phyloP scores from a whole-genome alignment of 2,113 vertebrate genomes.

The Origma solitaria region DNA sequence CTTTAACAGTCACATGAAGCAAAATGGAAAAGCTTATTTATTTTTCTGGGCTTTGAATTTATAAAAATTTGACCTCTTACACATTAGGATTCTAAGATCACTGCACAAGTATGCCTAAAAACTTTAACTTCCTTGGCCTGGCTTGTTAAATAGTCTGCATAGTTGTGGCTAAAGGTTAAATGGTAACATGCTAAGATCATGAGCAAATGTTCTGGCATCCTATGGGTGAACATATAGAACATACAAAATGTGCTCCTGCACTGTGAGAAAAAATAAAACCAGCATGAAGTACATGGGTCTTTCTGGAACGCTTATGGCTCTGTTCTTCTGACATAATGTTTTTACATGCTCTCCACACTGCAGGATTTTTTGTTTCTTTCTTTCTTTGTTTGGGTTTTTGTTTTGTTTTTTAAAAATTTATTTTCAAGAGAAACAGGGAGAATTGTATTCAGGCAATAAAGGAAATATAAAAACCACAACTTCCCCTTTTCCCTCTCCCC shows the following conservation, averaged over 20 bases:
- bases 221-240: background rate
- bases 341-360: background rate
- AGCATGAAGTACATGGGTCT: background rate
- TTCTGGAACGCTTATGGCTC: background rate
- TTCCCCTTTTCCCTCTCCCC: too few relatives aligned
- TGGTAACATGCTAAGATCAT: background rate
- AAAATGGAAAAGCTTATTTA: background rate
- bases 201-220: background rate
- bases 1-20: background rate
- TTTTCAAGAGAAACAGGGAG: background rate
- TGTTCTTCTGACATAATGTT: background rate
- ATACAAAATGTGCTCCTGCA: background rate
- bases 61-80: background rate
- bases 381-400: background rate
- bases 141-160: constrained; percentile 9
- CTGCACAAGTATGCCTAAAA: background rate
- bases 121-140: background rate
- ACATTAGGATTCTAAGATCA: background rate
- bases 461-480: background rate
- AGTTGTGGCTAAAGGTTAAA: constrained; percentile 17
- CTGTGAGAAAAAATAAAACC: background rate
- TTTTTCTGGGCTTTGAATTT: constrained; percentile 2
- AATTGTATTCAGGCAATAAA: background rate
- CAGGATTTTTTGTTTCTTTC: background rate
- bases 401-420: background rate